phyloP scores from a whole-genome alignment of 1,140 invertebrate species.

The Paralvinella palmiformis region DNA sequence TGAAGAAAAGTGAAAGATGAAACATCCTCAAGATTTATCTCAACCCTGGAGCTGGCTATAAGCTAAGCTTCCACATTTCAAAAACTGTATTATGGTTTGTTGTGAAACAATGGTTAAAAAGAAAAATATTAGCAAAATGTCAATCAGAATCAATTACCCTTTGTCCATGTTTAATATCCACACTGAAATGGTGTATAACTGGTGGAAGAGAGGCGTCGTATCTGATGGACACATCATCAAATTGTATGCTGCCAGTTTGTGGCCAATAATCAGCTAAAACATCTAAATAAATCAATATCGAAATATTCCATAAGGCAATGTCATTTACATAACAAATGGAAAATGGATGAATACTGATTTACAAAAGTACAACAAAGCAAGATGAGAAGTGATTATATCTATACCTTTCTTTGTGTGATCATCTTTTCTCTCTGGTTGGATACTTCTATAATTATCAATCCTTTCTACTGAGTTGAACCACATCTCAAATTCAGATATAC shows the following conservation, averaged over 20 bases:
- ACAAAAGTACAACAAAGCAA: no score
- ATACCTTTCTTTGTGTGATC: no score
- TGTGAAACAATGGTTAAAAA: no score
- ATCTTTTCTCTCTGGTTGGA: not conserved
- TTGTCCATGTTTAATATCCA: slow-evolving; percentile 8
- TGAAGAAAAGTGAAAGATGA: no score
- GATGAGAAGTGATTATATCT: no score
- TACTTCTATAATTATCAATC: not conserved
- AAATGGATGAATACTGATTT: not conserved
- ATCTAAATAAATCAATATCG: not conserved
- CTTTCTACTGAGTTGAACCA: not conserved
- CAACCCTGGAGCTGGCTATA: no score
- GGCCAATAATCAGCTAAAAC: slow-evolving; percentile 12
- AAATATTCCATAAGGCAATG: not conserved
- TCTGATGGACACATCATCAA: slow-evolving; percentile 10
- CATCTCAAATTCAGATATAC: not conserved
- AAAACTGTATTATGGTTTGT: no score
- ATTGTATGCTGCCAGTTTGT: slow-evolving; percentile 3
- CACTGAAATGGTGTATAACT: slow-evolving; percentile 9
- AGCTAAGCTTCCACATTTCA: no score
- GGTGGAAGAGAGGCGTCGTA: slow-evolving; percentile 14
- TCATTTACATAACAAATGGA: not conserved
- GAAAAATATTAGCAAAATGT: not conserved
- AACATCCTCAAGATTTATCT: no score
- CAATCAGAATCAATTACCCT: slow-evolving; percentile 1